These are phyloP conservation scores for Antechinus flavipes DNA, from an alignment of 2,113 vertebrate species.

Conservation along the genomic window DNA sequence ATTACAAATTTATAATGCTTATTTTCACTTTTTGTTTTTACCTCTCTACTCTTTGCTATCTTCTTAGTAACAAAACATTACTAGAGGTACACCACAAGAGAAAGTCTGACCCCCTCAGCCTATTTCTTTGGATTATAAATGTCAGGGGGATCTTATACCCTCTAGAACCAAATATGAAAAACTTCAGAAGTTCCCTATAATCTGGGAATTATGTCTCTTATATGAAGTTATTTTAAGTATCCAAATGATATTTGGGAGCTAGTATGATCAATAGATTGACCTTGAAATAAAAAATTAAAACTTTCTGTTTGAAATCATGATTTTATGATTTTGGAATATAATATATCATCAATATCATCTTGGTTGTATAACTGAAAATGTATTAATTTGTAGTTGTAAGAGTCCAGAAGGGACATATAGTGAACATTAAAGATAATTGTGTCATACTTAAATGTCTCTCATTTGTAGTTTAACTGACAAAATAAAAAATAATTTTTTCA, in stretches of 20 bases:
- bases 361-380: not conserved
- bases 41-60: conserved; percentile 37
- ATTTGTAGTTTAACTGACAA: conserved; percentile 1
- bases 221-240: no score
- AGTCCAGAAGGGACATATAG: not conserved
- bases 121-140: conserved; percentile 48
- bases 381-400: not conserved
- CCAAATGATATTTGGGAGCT: not conserved
- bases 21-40: not conserved
- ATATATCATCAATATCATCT: not conserved
- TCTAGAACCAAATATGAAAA: not conserved
- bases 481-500: not conserved
- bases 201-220: no score
- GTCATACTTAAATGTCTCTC: not conserved
- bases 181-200: not conserved
- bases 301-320: conserved; percentile 33
- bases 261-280: conserved; percentile 7
- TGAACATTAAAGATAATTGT: not conserved
- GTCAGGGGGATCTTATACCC: not conserved
- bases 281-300: not conserved
- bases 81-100: not conserved
- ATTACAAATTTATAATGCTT: not conserved
- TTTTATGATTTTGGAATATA: conserved; percentile 34
- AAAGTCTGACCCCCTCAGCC: not conserved
- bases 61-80: not conserved